These are phyloP conservation scores for Aphidoletes aphidimyza DNA, from an alignment of 2,888 invertebrate species.

Conservation along the genomic window DNA sequence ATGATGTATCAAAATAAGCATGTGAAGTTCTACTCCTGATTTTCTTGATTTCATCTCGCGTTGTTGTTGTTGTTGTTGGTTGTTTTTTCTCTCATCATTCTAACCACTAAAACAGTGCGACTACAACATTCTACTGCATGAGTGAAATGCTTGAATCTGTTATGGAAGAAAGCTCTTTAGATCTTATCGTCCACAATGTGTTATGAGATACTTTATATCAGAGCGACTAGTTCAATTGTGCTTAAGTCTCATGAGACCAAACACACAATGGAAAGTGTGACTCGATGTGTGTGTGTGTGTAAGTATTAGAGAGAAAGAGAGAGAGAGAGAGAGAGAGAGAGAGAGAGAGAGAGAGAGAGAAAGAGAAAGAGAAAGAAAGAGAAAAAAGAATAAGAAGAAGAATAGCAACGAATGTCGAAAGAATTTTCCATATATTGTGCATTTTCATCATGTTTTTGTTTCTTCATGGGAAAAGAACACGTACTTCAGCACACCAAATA, in stretches of 20 bases:
- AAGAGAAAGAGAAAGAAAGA: too few relatives aligned
- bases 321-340: too few relatives aligned
- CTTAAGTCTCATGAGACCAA: constrained; percentile 13
- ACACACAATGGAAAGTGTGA: neutral
- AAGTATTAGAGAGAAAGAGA: too few relatives aligned
- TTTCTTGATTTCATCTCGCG: too few relatives aligned
- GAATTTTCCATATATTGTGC: neutral
- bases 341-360: too few relatives aligned
- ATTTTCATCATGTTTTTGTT: constrained; percentile 13
- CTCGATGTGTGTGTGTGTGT: too few relatives aligned
- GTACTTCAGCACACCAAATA: neutral
- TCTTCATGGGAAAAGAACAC: constrained; percentile 15
- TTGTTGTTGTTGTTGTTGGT: too few relatives aligned
- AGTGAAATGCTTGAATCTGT: neutral
- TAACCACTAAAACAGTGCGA: too few relatives aligned
- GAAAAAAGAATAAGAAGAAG: too few relatives aligned
- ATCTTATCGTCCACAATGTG: constrained; percentile 30
- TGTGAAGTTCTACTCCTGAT: neutral
- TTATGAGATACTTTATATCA: constrained; percentile 49
- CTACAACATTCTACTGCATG: too few relatives aligned
- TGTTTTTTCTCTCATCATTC: too few relatives aligned
- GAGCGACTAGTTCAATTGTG: constrained; percentile 35
- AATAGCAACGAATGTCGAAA: too few relatives aligned
- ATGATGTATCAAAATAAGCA: constrained; percentile 43
- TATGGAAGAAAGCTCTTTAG: neutral